Base-by-base conservation (phyloP, 2,888 invertebrate species). In the Orthonychiurus folsomi region DNA sequence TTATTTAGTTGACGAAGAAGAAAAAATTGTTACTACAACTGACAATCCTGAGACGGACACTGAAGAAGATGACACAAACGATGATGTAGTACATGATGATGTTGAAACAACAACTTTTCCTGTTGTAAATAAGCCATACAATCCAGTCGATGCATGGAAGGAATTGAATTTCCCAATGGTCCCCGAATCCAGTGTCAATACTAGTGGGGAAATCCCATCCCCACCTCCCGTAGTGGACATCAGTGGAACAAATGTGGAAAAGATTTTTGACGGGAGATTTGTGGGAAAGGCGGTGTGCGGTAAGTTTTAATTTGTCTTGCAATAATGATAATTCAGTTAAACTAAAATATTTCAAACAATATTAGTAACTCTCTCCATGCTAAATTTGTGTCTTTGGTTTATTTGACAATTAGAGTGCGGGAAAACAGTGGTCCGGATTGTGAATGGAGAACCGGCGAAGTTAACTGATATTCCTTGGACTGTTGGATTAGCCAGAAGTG, bases 381-480 rank as follows among this genome's bases (percentile, higher is more conserved):
- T n/a, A n/a, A n/a, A n/a, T n/a, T n/a, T n/a, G n/a, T n/a, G n/a
- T n/a, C n/a, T n/a, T n/a, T n/a, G n/a, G n/a, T n/a, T n/a, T n/a
- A n/a, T n/a, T n/a, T n/a, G n/a, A n/a, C n/a, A 37, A 9, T 37
- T 37, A 37, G 37, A 37, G 15, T 56, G 54, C 24, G 54, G 9
- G 3, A 56, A 26, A 56, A 5, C 27, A 20, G 12, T 20, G n/a
- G 21, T 47, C 2, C 47, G 48, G 52, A 63, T 63, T 50, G 63
- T 63, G 1, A 54, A 54, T 2, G 63, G 63, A 50, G 63, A 60
- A 37, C 64, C 65, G n/a, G 69, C 69, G 1, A 59, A 66, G 23
- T 70, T 71, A 3, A 66, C 67, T 47, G 68, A 71, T 48, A 67
- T 67, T 52, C 71, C 71, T 1, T 71, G 71, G 72, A 69, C 65